These are phyloP conservation scores for Drepanosiphum platanoidis DNA, from an alignment of 2,888 invertebrate genomes.

Conservation along the genomic window DNA sequence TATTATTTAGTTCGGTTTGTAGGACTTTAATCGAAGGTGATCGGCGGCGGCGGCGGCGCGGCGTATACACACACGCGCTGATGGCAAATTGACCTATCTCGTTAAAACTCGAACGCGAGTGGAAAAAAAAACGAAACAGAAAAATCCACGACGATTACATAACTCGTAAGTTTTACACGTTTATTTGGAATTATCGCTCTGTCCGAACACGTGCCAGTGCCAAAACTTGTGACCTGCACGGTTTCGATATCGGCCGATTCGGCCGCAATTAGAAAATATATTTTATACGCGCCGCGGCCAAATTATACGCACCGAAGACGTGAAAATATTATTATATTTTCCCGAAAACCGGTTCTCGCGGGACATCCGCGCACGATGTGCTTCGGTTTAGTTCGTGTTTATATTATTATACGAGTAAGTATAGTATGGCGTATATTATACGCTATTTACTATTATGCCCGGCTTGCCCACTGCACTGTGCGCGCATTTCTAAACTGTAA, in stretches of 20 bases:
- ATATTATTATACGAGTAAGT: too few species aligned
- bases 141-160: background rate
- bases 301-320: constrained; percentile 6
- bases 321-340: background rate
- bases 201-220: background rate
- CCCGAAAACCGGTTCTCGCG: background rate
- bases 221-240: background rate
- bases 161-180: background rate
- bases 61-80: too few species aligned
- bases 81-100: background rate
- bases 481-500: constrained; percentile 6
- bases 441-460: too few species aligned
- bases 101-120: background rate
- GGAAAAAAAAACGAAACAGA: background rate
- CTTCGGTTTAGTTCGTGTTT: background rate
- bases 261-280: background rate
- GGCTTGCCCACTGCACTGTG: background rate
- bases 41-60: too few species aligned
- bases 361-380: background rate
- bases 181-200: background rate
- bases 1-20: background rate
- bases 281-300: background rate
- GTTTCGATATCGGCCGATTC: background rate
- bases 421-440: too few species aligned
- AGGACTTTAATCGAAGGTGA: background rate